Evolutionary conservation across 2,113 vertebrate genomes (phyloP).

Genomic region (Pseudopipra pipra): DNA sequence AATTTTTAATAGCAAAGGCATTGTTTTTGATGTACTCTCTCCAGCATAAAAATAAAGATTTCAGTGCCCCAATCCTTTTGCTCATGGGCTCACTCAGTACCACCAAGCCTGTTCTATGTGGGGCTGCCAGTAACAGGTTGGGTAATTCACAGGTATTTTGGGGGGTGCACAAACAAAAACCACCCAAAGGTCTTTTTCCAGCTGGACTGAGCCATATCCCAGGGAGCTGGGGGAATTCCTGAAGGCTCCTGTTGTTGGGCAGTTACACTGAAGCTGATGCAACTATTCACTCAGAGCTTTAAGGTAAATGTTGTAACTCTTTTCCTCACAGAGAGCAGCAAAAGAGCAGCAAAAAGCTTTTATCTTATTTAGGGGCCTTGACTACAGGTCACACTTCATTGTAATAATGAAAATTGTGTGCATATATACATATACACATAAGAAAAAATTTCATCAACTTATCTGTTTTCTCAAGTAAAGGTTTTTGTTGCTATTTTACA

Average conservation of each 20-base stretch:
- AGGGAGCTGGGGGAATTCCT: background rate
- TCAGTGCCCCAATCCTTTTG: background rate
- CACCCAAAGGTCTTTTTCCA: background rate
- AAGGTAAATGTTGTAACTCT: background rate
- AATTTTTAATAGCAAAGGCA: background rate
- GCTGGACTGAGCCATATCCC: accelerated
- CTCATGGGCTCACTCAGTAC: background rate
- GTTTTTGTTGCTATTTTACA: background rate
- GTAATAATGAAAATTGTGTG: background rate
- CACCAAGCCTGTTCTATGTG: accelerated
- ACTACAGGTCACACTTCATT: background rate
- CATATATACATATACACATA: background rate
- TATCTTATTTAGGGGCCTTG: background rate
- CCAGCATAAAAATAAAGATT: background rate
- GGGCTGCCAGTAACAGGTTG: background rate
- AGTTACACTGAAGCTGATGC: background rate
- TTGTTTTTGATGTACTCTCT: background rate
- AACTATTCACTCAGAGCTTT: background rate
- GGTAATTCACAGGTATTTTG: background rate
- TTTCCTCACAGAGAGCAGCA: background rate
- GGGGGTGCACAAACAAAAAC: accelerated
- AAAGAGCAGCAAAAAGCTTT: background rate
- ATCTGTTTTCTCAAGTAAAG: background rate
- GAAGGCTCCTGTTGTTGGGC: too few relatives aligned
- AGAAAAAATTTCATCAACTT: background rate